Evolutionary conservation across 2,797 vertebrate species (phyloP), one percentile per base, ranked within the genome.

Genomic region (Coranthus polyacanthus): DNA sequence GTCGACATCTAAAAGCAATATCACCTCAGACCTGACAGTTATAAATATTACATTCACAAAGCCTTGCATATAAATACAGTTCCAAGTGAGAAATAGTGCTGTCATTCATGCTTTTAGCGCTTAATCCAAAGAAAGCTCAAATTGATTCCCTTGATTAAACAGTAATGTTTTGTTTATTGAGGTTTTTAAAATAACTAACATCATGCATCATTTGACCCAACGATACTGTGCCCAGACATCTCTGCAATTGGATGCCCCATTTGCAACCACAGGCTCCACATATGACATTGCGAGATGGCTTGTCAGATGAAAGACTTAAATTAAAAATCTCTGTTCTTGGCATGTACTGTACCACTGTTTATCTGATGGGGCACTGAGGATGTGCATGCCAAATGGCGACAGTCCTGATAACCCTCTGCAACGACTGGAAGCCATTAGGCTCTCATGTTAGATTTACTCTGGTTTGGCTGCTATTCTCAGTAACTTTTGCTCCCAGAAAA

Each of bases 361-460:
- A 72, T 75, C 75, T 80, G 79, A 83, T 77, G 58, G 72, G 58
- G 62, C n/a, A n/a, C n/a, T n/a, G n/a, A 67, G 58, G 76, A 79
- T 68, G 62, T 80, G 78, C n/a, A 68, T 78, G 83, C 75, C 72
- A 78, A 79, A 76, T 74, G 67, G 53, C 53, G 5, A 17, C 15
- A 0, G 42, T 57, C 36, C 79, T 84, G 74, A 83, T 90, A 75
- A 86, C 53, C 43, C 46, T 56, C 42, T 50, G 17, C 24, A 78
- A 61, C 75, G 76, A 71, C 75, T 86, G 84, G 72, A 79, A 84
- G 58, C 69, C 46, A 88, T 91, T 78, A 84, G 17, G 2, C 21
- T 58, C 51, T 68, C 67, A 49, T 75, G 72, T 73, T 61, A 44
- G 47, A 62, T 52, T 65, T 46, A 24, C 47, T 73, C 51, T 51